Base-by-base conservation (phyloP, 1,140 invertebrate species). In the Brachionus angularis region DNA sequence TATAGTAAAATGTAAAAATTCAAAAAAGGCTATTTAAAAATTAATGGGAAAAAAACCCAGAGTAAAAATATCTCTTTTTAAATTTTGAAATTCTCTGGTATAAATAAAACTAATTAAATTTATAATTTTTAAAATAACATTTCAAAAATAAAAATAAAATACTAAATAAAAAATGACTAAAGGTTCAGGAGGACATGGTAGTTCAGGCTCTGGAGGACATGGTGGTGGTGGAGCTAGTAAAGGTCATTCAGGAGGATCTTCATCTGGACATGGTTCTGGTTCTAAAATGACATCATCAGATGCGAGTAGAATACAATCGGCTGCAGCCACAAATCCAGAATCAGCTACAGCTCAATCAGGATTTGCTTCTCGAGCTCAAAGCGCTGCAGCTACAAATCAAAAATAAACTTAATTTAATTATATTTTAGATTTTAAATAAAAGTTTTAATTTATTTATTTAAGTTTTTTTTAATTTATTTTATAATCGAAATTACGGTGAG, bases 281-380 rank as follows among this genome's bases (percentile, higher is more conserved):
- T 55, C 52, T 4, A 27, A 55, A 55, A 55, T 55, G 52, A 18
- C 21, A 7, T 4, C 16, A 8, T 7, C 12, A 16, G 52, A 27
- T 55, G 52, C 31, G 3, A 55, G 52, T n/a, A 27, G 52, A 55
- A 55, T 36, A 16, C 52, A 55, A 55, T 55, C 52, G 34, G 3
- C 52, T 16, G 16, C 5, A n/a, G 52, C 14, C 18, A 55, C 10
- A 34, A 55, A 55, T 55, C 52, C 52, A 1, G n/a, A 12, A 33
- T 55, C 52, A 10, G 3, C 3, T 16, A 55, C 52, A 7, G 52
- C 52, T 55, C 12, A 55, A 55, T 33, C n/a, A 16, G 52, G 52
- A 34, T 55, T 55, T 34, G 52, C n/a, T 29, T n/a, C 29, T 8
- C 31, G 52, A 55, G 52, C 52, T 33, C 52, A 55, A 55, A 5